A percentile compares a stretch with the other conserved stretches of the same genome.
Conservation (phyloP, 2,888 invertebrate species). For the Trissoscelio sp. region DNA sequence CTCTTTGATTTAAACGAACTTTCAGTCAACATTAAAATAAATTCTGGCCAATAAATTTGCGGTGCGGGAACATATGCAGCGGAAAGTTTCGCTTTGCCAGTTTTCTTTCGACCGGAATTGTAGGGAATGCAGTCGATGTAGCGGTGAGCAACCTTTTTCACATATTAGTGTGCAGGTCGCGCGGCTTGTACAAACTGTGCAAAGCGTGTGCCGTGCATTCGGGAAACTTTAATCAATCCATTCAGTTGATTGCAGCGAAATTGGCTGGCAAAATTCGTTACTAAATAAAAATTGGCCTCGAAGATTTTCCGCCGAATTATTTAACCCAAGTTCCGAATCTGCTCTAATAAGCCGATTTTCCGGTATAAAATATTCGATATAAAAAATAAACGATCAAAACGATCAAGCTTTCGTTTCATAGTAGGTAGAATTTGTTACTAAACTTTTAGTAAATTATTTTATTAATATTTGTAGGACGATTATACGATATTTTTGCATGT, state of each 20-base stretch:
- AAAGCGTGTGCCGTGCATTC: constrained; percentile 52
- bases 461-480: too few species aligned
- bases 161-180: constrained; percentile 45
- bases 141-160: constrained; percentile 49
- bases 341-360: not conserved
- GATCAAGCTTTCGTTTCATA: too few species aligned
- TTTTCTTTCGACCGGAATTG: constrained; percentile 49
- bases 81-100: constrained; percentile 56
- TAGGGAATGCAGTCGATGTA: constrained; percentile 43
- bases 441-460: too few species aligned
- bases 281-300: constrained; percentile 32
- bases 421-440: too few species aligned
- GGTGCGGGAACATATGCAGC: constrained; percentile 46
- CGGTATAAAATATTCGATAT: too few species aligned
- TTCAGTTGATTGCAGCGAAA: constrained; percentile 57
- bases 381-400: too few species aligned
- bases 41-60: constrained; percentile 51
- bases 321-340: constrained; percentile 5
- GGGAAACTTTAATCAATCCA: constrained; percentile 63
- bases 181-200: constrained; percentile 49
- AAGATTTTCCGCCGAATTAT: constrained; percentile 21
- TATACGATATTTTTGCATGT: too few species aligned
- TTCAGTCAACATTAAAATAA: constrained; percentile 40
- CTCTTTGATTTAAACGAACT: constrained; percentile 22
- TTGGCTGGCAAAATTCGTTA: constrained; percentile 39